A percentile compares a stretch with the other conserved stretches of the same genome.
These are phyloP conservation scores for Ammodytes dubius DNA, from an alignment of 2,113 vertebrate species.

Conservation along the genomic window DNA sequence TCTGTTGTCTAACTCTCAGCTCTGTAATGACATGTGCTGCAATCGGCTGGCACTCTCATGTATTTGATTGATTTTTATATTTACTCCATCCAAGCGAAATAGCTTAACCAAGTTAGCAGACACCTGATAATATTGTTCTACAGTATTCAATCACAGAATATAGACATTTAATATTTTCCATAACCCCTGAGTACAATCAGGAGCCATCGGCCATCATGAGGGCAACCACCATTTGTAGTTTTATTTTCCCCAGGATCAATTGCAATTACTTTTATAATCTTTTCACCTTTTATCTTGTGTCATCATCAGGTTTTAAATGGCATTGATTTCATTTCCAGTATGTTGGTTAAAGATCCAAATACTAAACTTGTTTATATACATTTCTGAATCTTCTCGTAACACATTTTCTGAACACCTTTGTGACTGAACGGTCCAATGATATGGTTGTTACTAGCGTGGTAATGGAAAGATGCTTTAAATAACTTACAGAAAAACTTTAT, in stretches of 20 bases:
- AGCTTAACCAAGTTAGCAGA: not conserved
- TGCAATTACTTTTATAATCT: not conserved
- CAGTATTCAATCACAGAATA: not conserved
- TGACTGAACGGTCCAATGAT: too few relatives aligned
- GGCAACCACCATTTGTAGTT: not conserved
- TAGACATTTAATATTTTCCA: too few relatives aligned
- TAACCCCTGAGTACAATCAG: too few relatives aligned
- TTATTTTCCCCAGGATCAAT: not conserved
- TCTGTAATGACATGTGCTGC: constrained; percentile 35
- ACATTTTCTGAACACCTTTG: too few relatives aligned
- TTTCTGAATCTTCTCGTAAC: too few relatives aligned
- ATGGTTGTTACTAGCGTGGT: too few relatives aligned
- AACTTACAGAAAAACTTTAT: too few relatives aligned
- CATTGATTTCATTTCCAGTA: too few relatives aligned
- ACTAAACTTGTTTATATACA: too few relatives aligned
- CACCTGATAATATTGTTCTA: not conserved
- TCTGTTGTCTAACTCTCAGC: constrained; percentile 16
- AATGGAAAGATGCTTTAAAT: too few relatives aligned
- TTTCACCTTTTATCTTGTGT: not conserved
- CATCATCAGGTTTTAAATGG: not conserved
- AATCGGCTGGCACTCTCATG: not conserved
- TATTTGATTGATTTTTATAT: not conserved
- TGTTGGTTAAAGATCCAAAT: too few relatives aligned
- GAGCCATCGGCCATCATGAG: not conserved
- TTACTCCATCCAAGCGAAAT: not conserved